A percentile compares a stretch with the other conserved stretches of the same genome.
Evolutionary conservation across 2,113 vertebrate genomes (phyloP).

Genomic region (Pandion haliaetus): DNA sequence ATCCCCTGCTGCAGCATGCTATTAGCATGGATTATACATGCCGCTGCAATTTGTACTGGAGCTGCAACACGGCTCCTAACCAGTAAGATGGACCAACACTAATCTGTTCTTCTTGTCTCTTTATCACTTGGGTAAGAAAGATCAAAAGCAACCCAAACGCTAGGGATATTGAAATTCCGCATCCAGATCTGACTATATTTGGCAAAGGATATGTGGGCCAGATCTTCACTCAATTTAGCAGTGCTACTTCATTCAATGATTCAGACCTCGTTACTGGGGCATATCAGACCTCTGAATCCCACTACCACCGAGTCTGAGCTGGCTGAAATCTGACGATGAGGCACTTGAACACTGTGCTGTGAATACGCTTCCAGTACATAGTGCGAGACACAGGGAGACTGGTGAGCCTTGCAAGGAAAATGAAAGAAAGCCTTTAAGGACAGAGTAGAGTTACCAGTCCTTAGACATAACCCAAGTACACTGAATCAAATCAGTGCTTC

Average conservation of each 20-base stretch:
- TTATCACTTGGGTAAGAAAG: background rate
- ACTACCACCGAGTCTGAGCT: background rate
- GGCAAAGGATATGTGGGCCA: background rate
- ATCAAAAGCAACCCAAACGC: constrained; percentile 8
- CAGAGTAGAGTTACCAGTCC: constrained; percentile 6
- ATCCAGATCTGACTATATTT: background rate
- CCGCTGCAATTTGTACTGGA: background rate
- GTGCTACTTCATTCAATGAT: background rate
- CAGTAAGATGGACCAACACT: background rate
- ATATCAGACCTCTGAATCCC: background rate
- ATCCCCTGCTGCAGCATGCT: background rate
- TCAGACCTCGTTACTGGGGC: background rate
- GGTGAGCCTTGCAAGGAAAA: constrained; percentile 19
- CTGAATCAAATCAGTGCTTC: background rate
- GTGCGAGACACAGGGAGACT: background rate
- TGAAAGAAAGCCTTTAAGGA: constrained; percentile 4
- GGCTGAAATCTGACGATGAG: background rate
- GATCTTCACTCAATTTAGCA: background rate
- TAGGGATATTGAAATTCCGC: background rate
- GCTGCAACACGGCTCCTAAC: background rate
- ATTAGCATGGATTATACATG: background rate
- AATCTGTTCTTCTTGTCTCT: constrained; percentile 8
- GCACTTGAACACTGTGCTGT: background rate
- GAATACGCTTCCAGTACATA: accelerated
- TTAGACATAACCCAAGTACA: background rate